Percentiles rank a stretch among this genome's conserved stretches.
Conservation (phyloP, 2,797 vertebrate genomes). For the Acanthiza pusilla region DNA sequence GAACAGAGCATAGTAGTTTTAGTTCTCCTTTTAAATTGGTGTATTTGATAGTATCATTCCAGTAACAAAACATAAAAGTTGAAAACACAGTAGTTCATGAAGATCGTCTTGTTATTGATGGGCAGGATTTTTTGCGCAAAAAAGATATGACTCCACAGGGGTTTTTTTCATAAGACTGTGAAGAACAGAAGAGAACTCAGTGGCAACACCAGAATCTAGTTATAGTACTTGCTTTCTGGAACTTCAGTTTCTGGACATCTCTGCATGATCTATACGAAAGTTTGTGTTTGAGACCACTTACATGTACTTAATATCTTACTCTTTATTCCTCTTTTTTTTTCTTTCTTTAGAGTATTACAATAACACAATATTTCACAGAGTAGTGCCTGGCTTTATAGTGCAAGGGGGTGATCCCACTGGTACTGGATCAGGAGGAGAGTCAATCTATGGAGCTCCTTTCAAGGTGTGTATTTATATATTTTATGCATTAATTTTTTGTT, state of each 20-base stretch:
- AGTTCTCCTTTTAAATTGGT: background rate
- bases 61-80: background rate
- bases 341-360: constrained; percentile 86
- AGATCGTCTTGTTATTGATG: background rate
- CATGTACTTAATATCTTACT: background rate
- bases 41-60: background rate
- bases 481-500: background rate
- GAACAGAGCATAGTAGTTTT: background rate
- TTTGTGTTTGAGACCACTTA: background rate
- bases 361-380: constrained; percentile 92
- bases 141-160: fast-evolving
- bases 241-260: background rate
- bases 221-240: background rate
- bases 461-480: constrained; percentile 74
- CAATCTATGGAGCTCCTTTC: constrained; percentile 89
- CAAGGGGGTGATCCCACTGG: constrained; percentile 96
- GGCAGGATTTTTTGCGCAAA: background rate
- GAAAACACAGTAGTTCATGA: background rate
- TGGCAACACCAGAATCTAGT: background rate
- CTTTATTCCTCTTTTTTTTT: background rate
- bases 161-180: background rate
- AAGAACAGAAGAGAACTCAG: background rate
- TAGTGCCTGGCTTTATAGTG: constrained; percentile 92
- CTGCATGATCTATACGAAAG: background rate
- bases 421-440: constrained; percentile 90